phyloP scores from a whole-genome alignment of 2,888 invertebrate genomes.

The Ichneumon xanthorius region DNA sequence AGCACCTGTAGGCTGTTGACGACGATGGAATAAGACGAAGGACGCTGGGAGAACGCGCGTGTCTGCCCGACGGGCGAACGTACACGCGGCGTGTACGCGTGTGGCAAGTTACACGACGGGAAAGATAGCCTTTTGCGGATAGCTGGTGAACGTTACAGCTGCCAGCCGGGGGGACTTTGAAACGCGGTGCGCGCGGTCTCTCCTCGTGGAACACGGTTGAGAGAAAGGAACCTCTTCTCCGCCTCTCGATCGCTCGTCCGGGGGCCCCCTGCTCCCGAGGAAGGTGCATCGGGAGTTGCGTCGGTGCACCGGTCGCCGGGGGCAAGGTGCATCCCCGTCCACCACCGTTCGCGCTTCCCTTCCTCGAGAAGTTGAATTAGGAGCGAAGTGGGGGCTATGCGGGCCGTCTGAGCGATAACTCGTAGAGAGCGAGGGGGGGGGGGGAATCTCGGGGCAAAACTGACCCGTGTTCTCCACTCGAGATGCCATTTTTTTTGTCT shows the following conservation, averaged over 20 bases:
- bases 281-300: slow-evolving; percentile 61
- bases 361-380: slow-evolving; percentile 19
- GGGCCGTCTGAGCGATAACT: background rate
- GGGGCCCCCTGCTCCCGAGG: slow-evolving; percentile 27
- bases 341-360: slow-evolving; percentile 22
- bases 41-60: slow-evolving; percentile 54
- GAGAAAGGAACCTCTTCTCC: slow-evolving; percentile 31
- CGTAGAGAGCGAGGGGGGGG: background rate
- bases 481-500: background rate
- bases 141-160: slow-evolving; percentile 57
- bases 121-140: slow-evolving; percentile 65
- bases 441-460: background rate
- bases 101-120: slow-evolving; percentile 62
- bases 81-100: slow-evolving; percentile 51
- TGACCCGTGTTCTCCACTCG: background rate
- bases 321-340: slow-evolving; percentile 65
- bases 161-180: slow-evolving; percentile 44
- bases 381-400: background rate
- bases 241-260: slow-evolving; percentile 7
- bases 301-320: slow-evolving; percentile 60
- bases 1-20: slow-evolving; percentile 62
- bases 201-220: background rate
- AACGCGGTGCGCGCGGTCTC: slow-evolving; percentile 28
- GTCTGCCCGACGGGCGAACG: slow-evolving; percentile 56
- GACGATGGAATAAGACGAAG: slow-evolving; percentile 58